These are phyloP conservation scores for Xiphophorus hellerii DNA, from an alignment of 2,113 vertebrate genomes.

Conservation along the genomic window DNA sequence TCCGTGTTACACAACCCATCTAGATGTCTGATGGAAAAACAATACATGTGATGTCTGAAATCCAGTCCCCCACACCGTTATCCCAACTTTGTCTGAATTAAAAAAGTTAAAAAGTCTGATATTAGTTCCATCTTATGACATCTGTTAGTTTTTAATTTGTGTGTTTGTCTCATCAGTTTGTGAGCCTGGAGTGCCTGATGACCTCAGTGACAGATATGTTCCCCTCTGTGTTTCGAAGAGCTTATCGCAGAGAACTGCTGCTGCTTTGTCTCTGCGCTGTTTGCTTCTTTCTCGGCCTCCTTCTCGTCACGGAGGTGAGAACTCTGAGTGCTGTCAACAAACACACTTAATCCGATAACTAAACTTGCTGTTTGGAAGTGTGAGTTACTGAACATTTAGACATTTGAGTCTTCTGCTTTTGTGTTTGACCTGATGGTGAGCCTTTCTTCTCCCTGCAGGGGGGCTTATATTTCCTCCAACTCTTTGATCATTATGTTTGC, in stretches of 20 bases:
- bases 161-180: conserved; percentile 80
- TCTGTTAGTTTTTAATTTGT: background rate
- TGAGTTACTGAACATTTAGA: background rate
- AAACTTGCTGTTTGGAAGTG: background rate
- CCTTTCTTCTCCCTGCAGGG: conserved; percentile 59
- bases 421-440: background rate
- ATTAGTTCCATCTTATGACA: background rate
- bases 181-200: conserved; percentile 91
- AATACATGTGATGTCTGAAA: no score
- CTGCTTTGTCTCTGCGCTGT: conserved; percentile 81
- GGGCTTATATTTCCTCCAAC: conserved; percentile 77
- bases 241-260: conserved; percentile 84
- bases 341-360: background rate
- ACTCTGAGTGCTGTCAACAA: background rate
- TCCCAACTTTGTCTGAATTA: background rate
- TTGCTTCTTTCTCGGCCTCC: conserved; percentile 87
- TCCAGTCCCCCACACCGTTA: no score
- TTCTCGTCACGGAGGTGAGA: conserved; percentile 90
- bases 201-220: conserved; percentile 88
- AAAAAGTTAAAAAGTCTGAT: background rate
- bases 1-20: no score
- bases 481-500: conserved; percentile 80
- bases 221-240: conserved; percentile 82
- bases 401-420: conserved; percentile 18
- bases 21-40: no score